phyloP scores from a whole-genome alignment of 35 echinoderm and acorn worm species.

The Heliocidaris tuberculata region DNA sequence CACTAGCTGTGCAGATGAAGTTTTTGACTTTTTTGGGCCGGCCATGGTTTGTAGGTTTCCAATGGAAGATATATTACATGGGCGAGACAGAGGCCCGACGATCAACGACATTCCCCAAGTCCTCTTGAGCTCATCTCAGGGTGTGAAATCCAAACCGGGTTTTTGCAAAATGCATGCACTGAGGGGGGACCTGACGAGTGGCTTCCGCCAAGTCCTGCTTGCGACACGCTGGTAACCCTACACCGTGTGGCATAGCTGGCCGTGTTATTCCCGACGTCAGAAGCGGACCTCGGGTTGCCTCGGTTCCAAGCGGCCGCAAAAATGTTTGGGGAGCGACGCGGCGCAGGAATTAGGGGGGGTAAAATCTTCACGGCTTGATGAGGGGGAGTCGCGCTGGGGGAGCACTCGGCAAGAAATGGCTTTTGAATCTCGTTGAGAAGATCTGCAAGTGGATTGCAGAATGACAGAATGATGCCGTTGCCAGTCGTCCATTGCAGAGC shows the following conservation, averaged over 20 bases:
- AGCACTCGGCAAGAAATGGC: not conserved
- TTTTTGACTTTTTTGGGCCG: constrained; percentile 39
- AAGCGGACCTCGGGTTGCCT: not conserved
- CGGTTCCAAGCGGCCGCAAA: not conserved
- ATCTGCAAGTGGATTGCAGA: not conserved
- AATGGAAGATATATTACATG: constrained; percentile 45
- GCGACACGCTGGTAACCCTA: constrained; percentile 20
- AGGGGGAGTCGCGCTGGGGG: not conserved
- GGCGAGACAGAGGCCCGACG: constrained; percentile 26
- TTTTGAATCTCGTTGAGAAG: not conserved
- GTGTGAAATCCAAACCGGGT: constrained; percentile 32
- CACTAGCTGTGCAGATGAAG: constrained; percentile 29
- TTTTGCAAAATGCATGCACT: constrained; percentile 42
- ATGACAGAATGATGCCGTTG: not conserved
- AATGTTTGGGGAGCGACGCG: constrained; percentile 31
- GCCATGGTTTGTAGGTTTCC: constrained; percentile 25
- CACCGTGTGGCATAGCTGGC: constrained; percentile 32
- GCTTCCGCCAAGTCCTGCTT: not conserved
- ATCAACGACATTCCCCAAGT: constrained; percentile 41
- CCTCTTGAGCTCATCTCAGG: constrained; percentile 11
- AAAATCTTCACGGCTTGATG: constrained; percentile 3
- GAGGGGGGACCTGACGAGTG: constrained; percentile 10
- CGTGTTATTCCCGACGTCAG: constrained; percentile 32
- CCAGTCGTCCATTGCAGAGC: not conserved
- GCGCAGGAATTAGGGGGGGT: not conserved